These are phyloP conservation scores for Pangasianodon hypophthalmus DNA, from an alignment of 2,113 vertebrate genomes.

Conservation along the genomic window DNA sequence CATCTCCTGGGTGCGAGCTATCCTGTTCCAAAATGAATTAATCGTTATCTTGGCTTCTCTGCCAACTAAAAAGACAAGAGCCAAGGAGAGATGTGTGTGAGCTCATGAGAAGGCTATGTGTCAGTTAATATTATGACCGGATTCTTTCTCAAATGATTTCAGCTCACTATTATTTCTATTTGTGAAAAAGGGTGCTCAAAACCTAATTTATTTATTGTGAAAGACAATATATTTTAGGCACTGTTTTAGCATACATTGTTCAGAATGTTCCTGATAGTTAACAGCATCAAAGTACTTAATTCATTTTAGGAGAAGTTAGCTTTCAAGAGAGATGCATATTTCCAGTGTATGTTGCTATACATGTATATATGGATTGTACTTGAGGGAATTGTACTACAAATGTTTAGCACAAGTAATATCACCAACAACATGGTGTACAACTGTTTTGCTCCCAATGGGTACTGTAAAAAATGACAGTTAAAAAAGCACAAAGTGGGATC, in stretches of 20 bases:
- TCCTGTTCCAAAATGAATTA: conserved; percentile 59
- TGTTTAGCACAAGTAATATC: conserved; percentile 26
- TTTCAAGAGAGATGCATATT: conserved; percentile 65
- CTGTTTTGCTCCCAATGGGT: background rate
- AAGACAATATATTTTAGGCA: background rate
- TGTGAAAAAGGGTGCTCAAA: background rate
- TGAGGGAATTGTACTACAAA: conserved; percentile 19
- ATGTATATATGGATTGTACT: conserved; percentile 31
- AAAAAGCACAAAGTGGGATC: conserved; percentile 34
- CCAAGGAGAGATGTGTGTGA: conserved; percentile 36
- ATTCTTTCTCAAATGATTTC: conserved; percentile 39
- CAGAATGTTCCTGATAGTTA: background rate
- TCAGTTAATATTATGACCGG: conserved; percentile 33
- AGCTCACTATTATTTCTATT: conserved; percentile 13
- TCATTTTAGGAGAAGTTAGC: conserved; percentile 35
- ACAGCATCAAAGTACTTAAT: background rate
- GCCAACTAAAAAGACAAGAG: conserved; percentile 43
- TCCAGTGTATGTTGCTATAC: conserved; percentile 71
- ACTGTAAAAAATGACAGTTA: conserved; percentile 24
- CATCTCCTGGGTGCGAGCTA: conserved; percentile 47
- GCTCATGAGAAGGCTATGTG: conserved; percentile 49
- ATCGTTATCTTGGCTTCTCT: conserved; percentile 55
- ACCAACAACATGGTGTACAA: conserved; percentile 11
- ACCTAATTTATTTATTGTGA: background rate
- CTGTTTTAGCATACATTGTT: conserved; percentile 6